Conservation (phyloP, 2,113 vertebrate species). For the Sphyrna mokarran region DNA sequence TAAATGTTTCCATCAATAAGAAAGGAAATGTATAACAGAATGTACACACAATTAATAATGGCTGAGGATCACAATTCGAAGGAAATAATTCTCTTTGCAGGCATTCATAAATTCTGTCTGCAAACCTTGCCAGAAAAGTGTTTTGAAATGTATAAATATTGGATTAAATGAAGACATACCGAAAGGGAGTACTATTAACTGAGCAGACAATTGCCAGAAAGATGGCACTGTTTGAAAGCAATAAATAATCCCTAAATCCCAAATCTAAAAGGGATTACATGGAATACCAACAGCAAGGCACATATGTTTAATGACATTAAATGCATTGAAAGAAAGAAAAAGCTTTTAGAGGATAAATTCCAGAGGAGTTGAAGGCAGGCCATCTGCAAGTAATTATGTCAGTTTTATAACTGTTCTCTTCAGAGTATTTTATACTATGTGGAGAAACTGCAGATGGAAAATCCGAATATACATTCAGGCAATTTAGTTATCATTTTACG, state of each 20-base stretch:
- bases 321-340: not conserved
- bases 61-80: not conserved
- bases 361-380: not conserved
- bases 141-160: not conserved
- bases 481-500: not conserved
- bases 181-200: not conserved
- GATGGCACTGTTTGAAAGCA: not conserved
- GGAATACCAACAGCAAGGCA: slow-evolving; percentile 12
- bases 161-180: not conserved
- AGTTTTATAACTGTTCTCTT: not conserved
- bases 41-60: not conserved
- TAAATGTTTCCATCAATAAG: slow-evolving; percentile 1
- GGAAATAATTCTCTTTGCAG: slow-evolving; percentile 16
- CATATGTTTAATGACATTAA: slow-evolving; percentile 15
- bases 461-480: not conserved
- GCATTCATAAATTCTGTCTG: not conserved
- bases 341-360: slow-evolving; percentile 6
- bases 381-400: slow-evolving; percentile 29
- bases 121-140: not conserved
- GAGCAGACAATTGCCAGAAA: not conserved
- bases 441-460: slow-evolving; percentile 11
- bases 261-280: slow-evolving; percentile 20
- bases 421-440: not conserved
- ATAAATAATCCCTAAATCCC: slow-evolving; percentile 13
- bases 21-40: slow-evolving; percentile 10